Percentiles rank a stretch among this genome's conserved stretches.
phyloP scores from a whole-genome alignment of 2,113 vertebrate species.

The Trinectes maculatus region DNA sequence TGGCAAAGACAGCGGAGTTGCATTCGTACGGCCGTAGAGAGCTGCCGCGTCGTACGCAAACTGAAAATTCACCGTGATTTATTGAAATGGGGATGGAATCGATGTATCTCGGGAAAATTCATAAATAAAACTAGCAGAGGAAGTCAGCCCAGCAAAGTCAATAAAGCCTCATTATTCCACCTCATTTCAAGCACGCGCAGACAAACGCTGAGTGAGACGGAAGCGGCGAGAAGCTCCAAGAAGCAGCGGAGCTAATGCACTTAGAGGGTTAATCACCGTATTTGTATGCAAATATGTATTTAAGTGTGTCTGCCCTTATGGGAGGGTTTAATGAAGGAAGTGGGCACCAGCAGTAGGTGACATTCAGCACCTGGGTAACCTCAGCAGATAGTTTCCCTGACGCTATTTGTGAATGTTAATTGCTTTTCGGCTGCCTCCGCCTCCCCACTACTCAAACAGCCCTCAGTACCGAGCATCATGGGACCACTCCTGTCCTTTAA shows the following conservation, averaged over 20 bases:
- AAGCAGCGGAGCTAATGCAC: constrained; percentile 63
- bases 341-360: constrained; percentile 68
- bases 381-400: constrained; percentile 66
- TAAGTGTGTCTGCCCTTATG: constrained; percentile 74
- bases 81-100: constrained; percentile 17
- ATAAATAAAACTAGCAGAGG: constrained; percentile 51
- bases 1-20: constrained; percentile 30
- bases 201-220: constrained; percentile 40
- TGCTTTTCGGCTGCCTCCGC: constrained; percentile 62
- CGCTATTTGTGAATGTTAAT: constrained; percentile 81
- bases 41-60: constrained; percentile 26
- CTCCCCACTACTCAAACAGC: constrained; percentile 49
- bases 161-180: constrained; percentile 65
- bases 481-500: constrained; percentile 44
- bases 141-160: constrained; percentile 59
- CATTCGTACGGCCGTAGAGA: constrained; percentile 48
- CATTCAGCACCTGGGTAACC: constrained; percentile 72
- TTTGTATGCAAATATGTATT: constrained; percentile 82
- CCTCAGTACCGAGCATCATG: constrained; percentile 37
- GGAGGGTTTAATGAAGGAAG: constrained; percentile 71
- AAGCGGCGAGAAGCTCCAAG: neutral
- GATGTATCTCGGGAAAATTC: constrained; percentile 31
- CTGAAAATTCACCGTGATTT: constrained; percentile 40
- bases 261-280: constrained; percentile 76
- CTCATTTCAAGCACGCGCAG: constrained; percentile 57